Base-by-base conservation (phyloP, 2,113 vertebrate genomes). In the Seriola aureovittata region DNA sequence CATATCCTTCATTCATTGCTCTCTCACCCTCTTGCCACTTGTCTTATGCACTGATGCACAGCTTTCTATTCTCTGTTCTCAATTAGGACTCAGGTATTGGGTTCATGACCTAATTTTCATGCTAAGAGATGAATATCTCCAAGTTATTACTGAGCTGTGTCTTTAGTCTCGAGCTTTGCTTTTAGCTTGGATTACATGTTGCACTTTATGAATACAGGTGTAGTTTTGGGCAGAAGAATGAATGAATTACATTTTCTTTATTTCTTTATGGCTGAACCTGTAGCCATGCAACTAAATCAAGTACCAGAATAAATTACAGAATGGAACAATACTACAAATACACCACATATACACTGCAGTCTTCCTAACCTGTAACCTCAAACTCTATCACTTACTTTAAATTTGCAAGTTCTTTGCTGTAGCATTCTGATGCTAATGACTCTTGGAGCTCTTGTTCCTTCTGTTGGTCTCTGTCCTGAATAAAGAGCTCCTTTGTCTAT, bases 391-490 rank as follows among this genome's bases (percentile, higher is more conserved):
- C 8, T 52, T 52, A 52, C 50, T 21, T 4, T 52, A 52, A 52
- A 52, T 4, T 52, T 52, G 19, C 50, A 52, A 19, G 6, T 21
- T 19, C 50, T 19, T 7, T 52, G 50, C 21, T 4, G 19, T 52
- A 6, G 50, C 8, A 6, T 7, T 42, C 42, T 25, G 75, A 52
- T 72, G 78, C 75, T 91, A 90, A 91, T 85, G 87, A 82, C 82
- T 88, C 59, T 70, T 67, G 70, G 67, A 89, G 90, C 68, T 90
- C 85, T 19, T 73, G 71, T 90, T 88, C 87, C 80, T 42, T 60
- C 78, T 69, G 71, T 71, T 90, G 81, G 63, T 81, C 89, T 87
- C 77, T 85, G 89, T 80, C 90, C 88, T 85, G 80, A 91, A 89
- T 89, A 85, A 81, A 80, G 60, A 82, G 67, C 34, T 88, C 60